phyloP scores from a whole-genome alignment of 2,888 invertebrate species.

The Toxonevra muliebris region DNA sequence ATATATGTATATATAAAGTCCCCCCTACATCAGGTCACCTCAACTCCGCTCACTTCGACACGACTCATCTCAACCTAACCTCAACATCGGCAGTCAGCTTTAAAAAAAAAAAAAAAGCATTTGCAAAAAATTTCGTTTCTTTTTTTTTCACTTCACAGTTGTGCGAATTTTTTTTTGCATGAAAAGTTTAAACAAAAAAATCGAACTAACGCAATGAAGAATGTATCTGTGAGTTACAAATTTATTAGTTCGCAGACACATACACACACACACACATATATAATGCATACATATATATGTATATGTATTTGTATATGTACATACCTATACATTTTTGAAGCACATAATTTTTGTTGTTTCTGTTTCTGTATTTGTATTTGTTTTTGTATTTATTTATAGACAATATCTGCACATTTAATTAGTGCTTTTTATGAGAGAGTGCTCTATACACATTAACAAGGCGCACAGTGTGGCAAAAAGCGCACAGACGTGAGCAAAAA shows the following conservation, averaged over 20 bases:
- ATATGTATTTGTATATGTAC: not conserved
- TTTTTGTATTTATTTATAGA: constrained; percentile 28
- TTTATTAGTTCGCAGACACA: not conserved
- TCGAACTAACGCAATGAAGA: not conserved
- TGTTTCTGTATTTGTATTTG: not conserved
- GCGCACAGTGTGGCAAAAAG: too few species aligned
- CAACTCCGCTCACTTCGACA: too few species aligned
- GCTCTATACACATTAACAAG: constrained; percentile 4
- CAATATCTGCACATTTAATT: constrained; percentile 52
- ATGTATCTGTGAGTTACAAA: not conserved
- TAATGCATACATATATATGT: not conserved
- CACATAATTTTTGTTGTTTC: too few species aligned
- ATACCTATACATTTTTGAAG: not conserved
- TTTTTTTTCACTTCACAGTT: too few species aligned
- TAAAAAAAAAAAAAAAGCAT: too few species aligned
- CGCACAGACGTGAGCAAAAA: too few species aligned
- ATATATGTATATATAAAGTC: not conserved
- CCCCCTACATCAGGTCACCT: not conserved
- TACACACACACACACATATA: not conserved
- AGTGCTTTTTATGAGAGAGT: constrained; percentile 37
- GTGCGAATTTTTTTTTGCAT: too few species aligned
- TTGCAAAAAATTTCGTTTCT: not conserved
- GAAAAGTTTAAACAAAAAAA: not conserved
- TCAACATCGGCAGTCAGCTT: not conserved
- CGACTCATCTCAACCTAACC: too few species aligned